phyloP scores from a whole-genome alignment of 1,140 invertebrate genomes.

The Tetramorium alpestre region DNA sequence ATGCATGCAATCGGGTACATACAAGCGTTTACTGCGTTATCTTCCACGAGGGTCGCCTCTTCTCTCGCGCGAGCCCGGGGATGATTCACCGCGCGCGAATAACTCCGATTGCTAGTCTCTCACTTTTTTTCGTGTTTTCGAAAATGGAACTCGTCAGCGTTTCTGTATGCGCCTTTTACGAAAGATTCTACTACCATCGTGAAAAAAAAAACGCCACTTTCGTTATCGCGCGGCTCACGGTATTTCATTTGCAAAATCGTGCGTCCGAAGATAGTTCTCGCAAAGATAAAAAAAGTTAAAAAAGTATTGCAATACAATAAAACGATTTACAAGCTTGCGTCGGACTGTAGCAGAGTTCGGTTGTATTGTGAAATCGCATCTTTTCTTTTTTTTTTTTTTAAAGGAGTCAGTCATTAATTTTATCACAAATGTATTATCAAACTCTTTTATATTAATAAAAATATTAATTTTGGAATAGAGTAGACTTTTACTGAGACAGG shows the following conservation, averaged over 20 bases:
- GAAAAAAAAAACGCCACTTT: slow-evolving; percentile 10
- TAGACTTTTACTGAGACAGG: too few species aligned
- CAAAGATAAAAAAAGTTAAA: background rate
- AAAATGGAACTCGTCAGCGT: slow-evolving; percentile 56
- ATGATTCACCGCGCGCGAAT: slow-evolving; percentile 54
- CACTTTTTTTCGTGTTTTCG: slow-evolving; percentile 34
- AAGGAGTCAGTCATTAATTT: background rate
- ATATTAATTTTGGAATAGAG: background rate
- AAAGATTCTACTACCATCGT: slow-evolving; percentile 15
- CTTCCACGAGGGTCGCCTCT: slow-evolving; percentile 35
- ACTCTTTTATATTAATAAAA: background rate
- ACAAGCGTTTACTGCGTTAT: slow-evolving; percentile 54
- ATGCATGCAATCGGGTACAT: slow-evolving; percentile 58
- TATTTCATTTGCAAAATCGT: slow-evolving; percentile 32
- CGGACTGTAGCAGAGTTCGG: background rate
- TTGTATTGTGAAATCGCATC: background rate
- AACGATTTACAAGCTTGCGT: background rate
- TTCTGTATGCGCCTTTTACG: slow-evolving; percentile 22
- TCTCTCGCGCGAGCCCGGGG: background rate
- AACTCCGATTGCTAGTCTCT: slow-evolving; percentile 43
- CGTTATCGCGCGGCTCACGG: background rate
- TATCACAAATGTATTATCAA: background rate
- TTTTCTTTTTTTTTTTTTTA: background rate
- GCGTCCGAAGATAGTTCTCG: background rate
- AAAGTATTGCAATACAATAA: background rate